phyloP scores from a whole-genome alignment of 2,888 invertebrate species.

The Dioctria rufipes region DNA sequence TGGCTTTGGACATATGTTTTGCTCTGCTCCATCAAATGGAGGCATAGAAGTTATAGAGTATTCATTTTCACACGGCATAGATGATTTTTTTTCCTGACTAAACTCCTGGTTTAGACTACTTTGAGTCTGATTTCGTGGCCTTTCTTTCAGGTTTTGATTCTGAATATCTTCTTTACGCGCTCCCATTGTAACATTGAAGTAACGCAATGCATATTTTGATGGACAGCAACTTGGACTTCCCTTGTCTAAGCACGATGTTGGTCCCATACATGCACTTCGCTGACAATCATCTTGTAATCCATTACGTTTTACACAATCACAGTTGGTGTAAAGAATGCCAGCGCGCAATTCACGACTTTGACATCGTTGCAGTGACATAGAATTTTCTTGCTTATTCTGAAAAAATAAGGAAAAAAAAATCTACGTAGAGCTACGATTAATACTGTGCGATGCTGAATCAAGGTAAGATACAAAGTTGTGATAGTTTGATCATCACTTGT shows the following conservation, averaged over 20 bases:
- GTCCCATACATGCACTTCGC: background rate
- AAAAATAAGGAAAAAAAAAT: background rate
- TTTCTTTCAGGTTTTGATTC: too few species aligned
- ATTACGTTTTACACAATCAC: conserved; percentile 2
- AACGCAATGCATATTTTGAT: too few species aligned
- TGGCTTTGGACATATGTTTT: too few species aligned
- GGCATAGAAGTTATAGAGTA: too few species aligned
- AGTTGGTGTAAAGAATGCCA: background rate
- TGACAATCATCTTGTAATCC: background rate
- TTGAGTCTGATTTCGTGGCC: background rate
- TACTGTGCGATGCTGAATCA: background rate
- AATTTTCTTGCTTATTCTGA: background rate
- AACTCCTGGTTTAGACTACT: background rate
- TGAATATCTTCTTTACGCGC: too few species aligned
- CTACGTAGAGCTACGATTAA: background rate
- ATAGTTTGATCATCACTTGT: background rate
- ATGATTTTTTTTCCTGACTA: too few species aligned
- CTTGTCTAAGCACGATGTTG: background rate
- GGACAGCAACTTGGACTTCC: background rate
- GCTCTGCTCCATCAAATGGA: too few species aligned
- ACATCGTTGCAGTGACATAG: background rate
- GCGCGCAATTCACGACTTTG: background rate
- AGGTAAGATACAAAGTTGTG: conserved; percentile 11
- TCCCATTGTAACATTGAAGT: too few species aligned
- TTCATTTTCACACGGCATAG: too few species aligned